Percentiles rank a stretch among this genome's conserved stretches.
phyloP scores from a whole-genome alignment of 2,113 vertebrate species.

The Rhinolophus sinicus region DNA sequence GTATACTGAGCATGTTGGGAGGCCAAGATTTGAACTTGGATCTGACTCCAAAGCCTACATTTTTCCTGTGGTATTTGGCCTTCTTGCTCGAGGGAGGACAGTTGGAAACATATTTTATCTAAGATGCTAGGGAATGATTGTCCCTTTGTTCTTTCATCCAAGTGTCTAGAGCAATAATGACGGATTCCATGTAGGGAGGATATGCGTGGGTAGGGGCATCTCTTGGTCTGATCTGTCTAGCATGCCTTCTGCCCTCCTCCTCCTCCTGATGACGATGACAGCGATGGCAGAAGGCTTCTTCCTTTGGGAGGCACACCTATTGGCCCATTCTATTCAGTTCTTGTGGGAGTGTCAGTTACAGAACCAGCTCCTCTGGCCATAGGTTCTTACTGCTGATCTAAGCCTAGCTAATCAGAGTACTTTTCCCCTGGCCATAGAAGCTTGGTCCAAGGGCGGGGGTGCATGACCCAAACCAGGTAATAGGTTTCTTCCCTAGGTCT shows the following conservation, averaged over 20 bases:
- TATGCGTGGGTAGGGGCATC: background rate
- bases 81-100: background rate
- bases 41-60: background rate
- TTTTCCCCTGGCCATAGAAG: background rate
- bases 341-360: background rate
- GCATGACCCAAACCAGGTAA: background rate
- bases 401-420: background rate
- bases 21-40: slow-evolving; percentile 48
- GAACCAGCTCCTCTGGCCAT: background rate
- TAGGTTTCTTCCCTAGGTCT: background rate
- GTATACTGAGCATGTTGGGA: background rate
- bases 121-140: background rate
- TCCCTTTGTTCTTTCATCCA: background rate
- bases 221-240: background rate
- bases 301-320: background rate
- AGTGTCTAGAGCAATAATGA: background rate
- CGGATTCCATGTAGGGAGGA: background rate
- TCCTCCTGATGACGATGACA: background rate
- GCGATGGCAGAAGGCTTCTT: background rate
- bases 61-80: slow-evolving; percentile 11
- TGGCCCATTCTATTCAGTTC: background rate
- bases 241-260: background rate
- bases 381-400: background rate
- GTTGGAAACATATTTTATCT: background rate
- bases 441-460: background rate